Evolutionary conservation across 2,888 invertebrate genomes (phyloP).

Genomic region (Lasioglossum villosulum): DNA sequence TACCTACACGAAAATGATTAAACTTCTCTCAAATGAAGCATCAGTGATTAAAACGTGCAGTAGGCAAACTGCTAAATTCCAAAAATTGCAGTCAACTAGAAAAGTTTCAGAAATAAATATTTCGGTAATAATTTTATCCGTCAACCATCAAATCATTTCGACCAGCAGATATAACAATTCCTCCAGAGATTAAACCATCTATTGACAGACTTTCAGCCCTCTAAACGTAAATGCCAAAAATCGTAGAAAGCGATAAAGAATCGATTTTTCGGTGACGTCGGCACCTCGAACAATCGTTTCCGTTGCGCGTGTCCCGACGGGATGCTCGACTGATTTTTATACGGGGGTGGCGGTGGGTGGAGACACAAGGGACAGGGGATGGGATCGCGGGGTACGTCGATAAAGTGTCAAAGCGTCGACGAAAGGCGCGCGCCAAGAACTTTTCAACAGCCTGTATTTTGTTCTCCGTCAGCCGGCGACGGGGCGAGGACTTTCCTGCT

Average conservation of each 20-base stretch:
- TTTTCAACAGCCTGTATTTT: conserved; percentile 71
- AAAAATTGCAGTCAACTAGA: neutral
- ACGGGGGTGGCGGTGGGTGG: neutral
- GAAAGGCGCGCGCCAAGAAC: conserved; percentile 64
- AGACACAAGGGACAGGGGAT: neutral
- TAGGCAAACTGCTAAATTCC: neutral
- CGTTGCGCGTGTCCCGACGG: conserved; percentile 3
- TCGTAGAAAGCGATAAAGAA: neutral
- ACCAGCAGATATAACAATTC: too few relatives aligned
- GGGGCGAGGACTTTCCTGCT: conserved; percentile 53
- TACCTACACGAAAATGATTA: neutral
- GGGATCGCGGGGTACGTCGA: conserved; percentile 50
- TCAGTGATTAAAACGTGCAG: too few relatives aligned
- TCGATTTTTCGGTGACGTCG: neutral
- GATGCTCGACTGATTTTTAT: conserved; percentile 30
- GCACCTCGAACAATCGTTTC: neutral
- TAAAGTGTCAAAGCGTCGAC: conserved; percentile 66
- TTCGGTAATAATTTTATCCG: too few relatives aligned
- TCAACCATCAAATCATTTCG: too few relatives aligned
- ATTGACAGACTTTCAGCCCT: too few relatives aligned
- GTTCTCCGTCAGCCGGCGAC: conserved; percentile 60
- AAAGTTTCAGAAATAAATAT: too few relatives aligned
- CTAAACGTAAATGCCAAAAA: neutral
- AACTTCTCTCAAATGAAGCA: neutral
- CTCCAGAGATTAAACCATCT: too few relatives aligned